Evolutionary conservation across 92 coral and sea anemone species (phyloP), one percentile per base, ranked within the genome.

Genomic region (Micromussa lordhowensis): DNA sequence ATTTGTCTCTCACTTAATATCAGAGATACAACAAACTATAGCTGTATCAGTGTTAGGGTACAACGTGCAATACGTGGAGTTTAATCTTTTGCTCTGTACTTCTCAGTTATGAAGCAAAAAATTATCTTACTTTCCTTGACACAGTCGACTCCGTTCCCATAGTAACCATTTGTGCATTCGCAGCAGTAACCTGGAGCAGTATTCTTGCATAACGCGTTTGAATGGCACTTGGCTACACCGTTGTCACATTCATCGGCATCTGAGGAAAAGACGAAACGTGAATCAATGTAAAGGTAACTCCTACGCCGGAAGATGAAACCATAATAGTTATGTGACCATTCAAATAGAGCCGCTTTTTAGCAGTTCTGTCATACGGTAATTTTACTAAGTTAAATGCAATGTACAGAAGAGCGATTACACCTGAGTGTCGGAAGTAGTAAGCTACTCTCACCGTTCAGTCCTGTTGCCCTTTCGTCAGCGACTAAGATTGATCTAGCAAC

Each of bases 81-180:
- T 28, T 55, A 19, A 16, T 55, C 0, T 59, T 31, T 70, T 1
- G 40, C 75, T 15, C 75, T 14, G 75, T 31, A 29, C 24, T 64
- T n/a, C 11, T 31, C 18, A 28, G 34, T n/a, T 26, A 1, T 66
- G 3, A 34, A 10, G 32, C 71, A 22, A 22, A 61, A 11, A 61
- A 24, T 18, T 4, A 6, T 34, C 69, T 70, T 34, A 94, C 99
- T 98, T 83, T 87, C 92, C 68, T 72, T 87, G n/a, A 90, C 83
- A 86, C 99, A 97, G 24, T 95, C 49, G 51, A 89, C 78, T n/a
- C 99, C 99, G 90, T 96, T 96, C 15, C 99, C 99, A 85, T 88
- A 85, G 89, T 86, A 97, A 80, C 96, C 94, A 1, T 88, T 59
- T 18, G 86, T 89, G 72, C 99, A 97, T 77, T 91, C 91, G 81